Evolutionary conservation across 2,113 vertebrate genomes (phyloP).

Genomic region (Aptenodytes patagonicus): DNA sequence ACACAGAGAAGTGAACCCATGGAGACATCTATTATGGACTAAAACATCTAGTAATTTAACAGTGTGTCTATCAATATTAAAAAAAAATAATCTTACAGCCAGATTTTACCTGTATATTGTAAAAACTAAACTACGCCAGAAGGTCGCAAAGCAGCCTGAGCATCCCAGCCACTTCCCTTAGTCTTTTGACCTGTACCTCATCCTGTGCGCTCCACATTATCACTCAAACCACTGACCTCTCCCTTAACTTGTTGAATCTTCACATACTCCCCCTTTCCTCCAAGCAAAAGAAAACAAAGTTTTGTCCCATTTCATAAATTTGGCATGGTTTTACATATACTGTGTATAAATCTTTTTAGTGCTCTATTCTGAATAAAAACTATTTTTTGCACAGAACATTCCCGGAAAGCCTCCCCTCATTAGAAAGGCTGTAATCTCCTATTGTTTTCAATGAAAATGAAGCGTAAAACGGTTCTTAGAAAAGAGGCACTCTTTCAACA

Average conservation of each 20-base stretch:
- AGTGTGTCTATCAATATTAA: neutral
- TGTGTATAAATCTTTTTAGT: neutral
- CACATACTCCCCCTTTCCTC: neutral
- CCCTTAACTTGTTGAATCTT: neutral
- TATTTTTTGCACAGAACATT: neutral
- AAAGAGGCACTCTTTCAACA: neutral
- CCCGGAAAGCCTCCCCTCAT: neutral
- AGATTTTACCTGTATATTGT: neutral
- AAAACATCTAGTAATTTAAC: neutral
- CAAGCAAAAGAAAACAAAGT: neutral
- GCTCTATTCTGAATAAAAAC: neutral
- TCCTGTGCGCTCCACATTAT: neutral
- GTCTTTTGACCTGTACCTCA: neutral
- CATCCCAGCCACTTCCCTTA: neutral
- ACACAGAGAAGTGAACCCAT: neutral
- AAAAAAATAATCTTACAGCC: neutral
- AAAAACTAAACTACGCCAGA: neutral
- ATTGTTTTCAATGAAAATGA: slow-evolving; percentile 2
- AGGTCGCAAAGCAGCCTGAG: neutral
- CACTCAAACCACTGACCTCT: neutral
- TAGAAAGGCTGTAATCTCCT: neutral
- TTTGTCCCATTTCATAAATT: neutral
- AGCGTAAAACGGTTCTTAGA: neutral
- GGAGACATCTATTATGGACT: neutral
- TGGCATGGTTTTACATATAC: neutral